A percentile compares a stretch with the other conserved stretches of the same genome.
phyloP scores from a whole-genome alignment of 2,888 invertebrate species.

The Arctia plantaginis region DNA sequence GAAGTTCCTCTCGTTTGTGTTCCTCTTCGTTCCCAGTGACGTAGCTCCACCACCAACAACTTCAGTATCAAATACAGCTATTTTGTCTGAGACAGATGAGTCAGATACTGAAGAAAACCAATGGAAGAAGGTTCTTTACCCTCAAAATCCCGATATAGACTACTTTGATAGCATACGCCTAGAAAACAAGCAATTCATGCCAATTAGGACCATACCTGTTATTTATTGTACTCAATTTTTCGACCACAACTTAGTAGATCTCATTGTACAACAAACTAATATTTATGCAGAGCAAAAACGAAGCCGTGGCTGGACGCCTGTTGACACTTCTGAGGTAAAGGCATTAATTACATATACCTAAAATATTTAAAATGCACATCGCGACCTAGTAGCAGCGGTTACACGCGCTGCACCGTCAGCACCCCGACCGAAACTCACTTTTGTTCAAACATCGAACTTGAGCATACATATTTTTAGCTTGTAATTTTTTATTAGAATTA shows the following conservation, averaged over 20 bases:
- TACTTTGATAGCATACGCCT: conserved; percentile 21
- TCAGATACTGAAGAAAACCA: conserved; percentile 21
- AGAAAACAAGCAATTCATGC: conserved; percentile 17
- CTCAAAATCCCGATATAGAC: conserved; percentile 18
- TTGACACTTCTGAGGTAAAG: conserved; percentile 17
- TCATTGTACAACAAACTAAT: conserved; percentile 28
- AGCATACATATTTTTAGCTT: no score
- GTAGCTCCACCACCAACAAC: not conserved
- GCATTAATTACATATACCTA: no score
- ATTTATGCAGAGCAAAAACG: conserved; percentile 24
- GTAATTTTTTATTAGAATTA: no score
- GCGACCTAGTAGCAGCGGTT: no score
- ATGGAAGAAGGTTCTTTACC: conserved; percentile 23
- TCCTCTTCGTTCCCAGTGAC: conserved; percentile 13
- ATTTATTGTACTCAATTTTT: conserved; percentile 21
- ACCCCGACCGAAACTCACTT: no score
- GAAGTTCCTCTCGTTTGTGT: conserved; percentile 11
- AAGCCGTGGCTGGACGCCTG: conserved; percentile 15
- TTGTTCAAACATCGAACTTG: no score
- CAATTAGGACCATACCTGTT: conserved; percentile 17
- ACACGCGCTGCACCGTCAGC: no score
- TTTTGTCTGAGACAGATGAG: conserved; percentile 25
- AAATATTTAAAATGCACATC: no score
- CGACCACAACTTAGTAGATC: conserved; percentile 19
- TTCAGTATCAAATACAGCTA: no score